Evolutionary conservation across 1,140 invertebrate genomes (phyloP).

Genomic region (Drosophila trapezifrons): DNA sequence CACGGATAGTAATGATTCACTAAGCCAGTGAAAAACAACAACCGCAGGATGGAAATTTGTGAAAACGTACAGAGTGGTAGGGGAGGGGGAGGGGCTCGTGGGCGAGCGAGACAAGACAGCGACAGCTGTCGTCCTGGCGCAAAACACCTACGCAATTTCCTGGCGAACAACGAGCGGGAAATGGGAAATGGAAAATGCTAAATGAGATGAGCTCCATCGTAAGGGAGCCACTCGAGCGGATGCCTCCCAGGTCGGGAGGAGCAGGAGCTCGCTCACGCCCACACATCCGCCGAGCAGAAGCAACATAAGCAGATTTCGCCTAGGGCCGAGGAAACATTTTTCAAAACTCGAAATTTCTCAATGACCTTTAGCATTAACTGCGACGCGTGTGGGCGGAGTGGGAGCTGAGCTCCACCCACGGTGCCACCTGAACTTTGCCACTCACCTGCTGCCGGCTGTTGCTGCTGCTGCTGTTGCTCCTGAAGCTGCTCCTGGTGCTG

Average conservation of each 20-base stretch:
- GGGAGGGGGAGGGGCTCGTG: not conserved
- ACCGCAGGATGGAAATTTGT: conserved; percentile 64
- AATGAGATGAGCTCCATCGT: conserved; percentile 49
- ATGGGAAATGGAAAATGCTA: conserved; percentile 63
- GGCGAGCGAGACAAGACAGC: conserved; percentile 25
- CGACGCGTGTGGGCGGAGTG: conserved; percentile 34
- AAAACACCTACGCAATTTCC: conserved; percentile 82
- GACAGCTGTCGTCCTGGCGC: conserved; percentile 53
- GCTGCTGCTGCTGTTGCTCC: conserved; percentile 48
- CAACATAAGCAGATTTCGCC: conserved; percentile 23
- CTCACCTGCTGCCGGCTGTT: conserved; percentile 72
- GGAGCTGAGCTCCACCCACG: conserved; percentile 36
- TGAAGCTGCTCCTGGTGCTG: conserved; percentile 41
- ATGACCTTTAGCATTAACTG: conserved; percentile 78
- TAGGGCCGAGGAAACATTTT: conserved; percentile 40
- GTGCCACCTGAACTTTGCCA: conserved; percentile 64
- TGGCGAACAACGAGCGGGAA: conserved; percentile 69
- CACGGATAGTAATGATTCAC: conserved; percentile 67
- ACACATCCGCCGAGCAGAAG: conserved; percentile 19
- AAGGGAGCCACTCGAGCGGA: conserved; percentile 52
- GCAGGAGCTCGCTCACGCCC: conserved; percentile 11
- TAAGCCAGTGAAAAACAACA: conserved; percentile 62
- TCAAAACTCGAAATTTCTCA: conserved; percentile 73
- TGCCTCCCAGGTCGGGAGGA: conserved; percentile 10
- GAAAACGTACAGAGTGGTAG: conserved; percentile 24